These are phyloP conservation scores for Drosophila sulfurigaster DNA, from an alignment of 1,140 invertebrate genomes.

Conservation along the genomic window DNA sequence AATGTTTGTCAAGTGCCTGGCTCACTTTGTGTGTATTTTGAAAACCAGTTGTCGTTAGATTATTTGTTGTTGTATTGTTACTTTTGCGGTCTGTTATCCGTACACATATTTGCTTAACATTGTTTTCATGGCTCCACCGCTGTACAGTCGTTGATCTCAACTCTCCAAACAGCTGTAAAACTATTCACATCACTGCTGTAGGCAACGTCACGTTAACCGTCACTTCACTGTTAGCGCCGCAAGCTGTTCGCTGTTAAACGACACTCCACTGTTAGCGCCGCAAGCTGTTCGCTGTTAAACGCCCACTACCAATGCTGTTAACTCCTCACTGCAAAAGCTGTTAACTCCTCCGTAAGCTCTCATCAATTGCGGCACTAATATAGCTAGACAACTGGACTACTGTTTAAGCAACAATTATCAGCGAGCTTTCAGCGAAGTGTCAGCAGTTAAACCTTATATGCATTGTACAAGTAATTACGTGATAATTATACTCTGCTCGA, in stretches of 20 bases:
- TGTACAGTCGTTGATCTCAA: conserved; percentile 8
- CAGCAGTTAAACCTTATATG: not conserved
- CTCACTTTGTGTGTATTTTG: conserved; percentile 21
- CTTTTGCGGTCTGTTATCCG: conserved; percentile 23
- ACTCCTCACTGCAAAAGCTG: not conserved
- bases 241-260: not conserved
- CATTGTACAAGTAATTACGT: not conserved
- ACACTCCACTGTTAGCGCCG: not conserved
- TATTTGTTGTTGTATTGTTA: conserved; percentile 23
- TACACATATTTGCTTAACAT: conserved; percentile 67
- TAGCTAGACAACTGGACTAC: not conserved
- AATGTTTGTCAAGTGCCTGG: conserved; percentile 49
- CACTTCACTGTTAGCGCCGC: not conserved
- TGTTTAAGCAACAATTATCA: not conserved
- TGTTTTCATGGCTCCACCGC: conserved; percentile 71
- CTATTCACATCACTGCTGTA: not conserved
- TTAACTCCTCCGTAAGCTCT: conserved; percentile 11
- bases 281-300: not conserved
- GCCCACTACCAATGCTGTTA: not conserved
- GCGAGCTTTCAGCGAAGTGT: not conserved
- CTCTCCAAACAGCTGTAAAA: not conserved
- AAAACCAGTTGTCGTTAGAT: conserved; percentile 70
- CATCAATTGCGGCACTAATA: not conserved
- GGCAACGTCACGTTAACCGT: not conserved
- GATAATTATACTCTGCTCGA: not conserved